Base-by-base conservation (phyloP, 1,140 invertebrate species). In the Araneus ventricosus region DNA sequence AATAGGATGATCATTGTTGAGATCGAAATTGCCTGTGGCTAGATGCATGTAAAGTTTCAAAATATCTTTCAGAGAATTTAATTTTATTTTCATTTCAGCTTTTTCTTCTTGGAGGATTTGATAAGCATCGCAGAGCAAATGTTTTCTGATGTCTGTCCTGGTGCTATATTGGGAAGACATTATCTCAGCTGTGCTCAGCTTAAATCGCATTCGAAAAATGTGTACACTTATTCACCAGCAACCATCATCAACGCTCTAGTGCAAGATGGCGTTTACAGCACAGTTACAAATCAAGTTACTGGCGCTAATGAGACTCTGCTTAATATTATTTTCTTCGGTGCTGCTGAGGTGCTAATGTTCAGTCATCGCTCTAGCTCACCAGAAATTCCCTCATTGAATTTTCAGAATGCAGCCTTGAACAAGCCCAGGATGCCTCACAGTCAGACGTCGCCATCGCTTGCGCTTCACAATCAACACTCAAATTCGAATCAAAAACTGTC, bases 21-120 rank as follows among this genome's bases (percentile, higher is more conserved):
- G n/a, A n/a, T n/a, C n/a, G n/a, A n/a, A n/a, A n/a, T n/a, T n/a
- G n/a, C n/a, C n/a, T n/a, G n/a, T 52, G 17, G 17, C 2, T 52
- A 52, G 45, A 8, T 14, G 17, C 10, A 45, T 45, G 41, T 45
- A 45, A 45, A 4, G 10, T 45, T 45, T 45, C 41, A 52, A 52
- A 52, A 45, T 45, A 10, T 8, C 5, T 45, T 0, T 45, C 41
- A 0, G 10, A 45, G 10, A 14, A 17, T n/a, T n/a, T n/a, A n/a
- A 24, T 4, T 10, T 24, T 52, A 1, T n/a, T 39, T 86, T 39
- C 41, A 22, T 95, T 94, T 88, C 45, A 95, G 95, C 94, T 98
- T 98, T 94, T 97, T 97, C 94, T 97, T 98, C 95, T 95, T 98
- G n/a, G 97, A 97, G 94, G 97, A 98, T 94, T 96, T 98, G 93